Percentiles rank a stretch among this genome's conserved stretches.
Conservation (phyloP, 2,797 vertebrate species). For the Diplodus sargus region DNA sequence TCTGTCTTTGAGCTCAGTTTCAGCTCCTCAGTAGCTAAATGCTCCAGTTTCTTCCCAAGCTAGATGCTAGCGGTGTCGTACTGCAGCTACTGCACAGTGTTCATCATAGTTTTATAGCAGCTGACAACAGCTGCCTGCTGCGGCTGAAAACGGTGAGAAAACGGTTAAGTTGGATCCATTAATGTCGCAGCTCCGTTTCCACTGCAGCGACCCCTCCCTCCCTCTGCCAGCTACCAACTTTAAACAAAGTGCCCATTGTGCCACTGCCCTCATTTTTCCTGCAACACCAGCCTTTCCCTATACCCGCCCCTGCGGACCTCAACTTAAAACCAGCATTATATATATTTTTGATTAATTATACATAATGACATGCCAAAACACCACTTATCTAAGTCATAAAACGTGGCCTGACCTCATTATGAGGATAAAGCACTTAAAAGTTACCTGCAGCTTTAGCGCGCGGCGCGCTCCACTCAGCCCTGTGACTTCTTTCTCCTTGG, state of each 20-base stretch:
- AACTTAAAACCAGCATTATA: conserved; percentile 15
- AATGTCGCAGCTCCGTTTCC: conserved; percentile 65
- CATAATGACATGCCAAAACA: conserved; percentile 57
- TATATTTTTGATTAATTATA: conserved; percentile 44
- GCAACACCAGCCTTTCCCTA: conserved; percentile 58
- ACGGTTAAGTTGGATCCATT: conserved; percentile 61
- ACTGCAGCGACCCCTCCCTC: conserved; percentile 50
- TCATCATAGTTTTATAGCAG: background rate
- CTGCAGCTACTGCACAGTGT: background rate
- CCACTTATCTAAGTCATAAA: conserved; percentile 69
- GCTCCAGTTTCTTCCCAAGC: background rate
- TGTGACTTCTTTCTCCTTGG: conserved; percentile 63
- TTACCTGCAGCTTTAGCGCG: conserved; percentile 51
- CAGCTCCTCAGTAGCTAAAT: background rate
- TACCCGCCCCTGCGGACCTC: conserved; percentile 31
- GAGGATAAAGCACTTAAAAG: conserved; percentile 50
- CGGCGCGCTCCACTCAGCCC: conserved; percentile 38
- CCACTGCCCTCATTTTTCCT: conserved; percentile 76
- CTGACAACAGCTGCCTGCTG: background rate
- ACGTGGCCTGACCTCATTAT: conserved; percentile 62
- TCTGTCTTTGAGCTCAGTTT: background rate
- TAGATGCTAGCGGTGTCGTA: background rate
- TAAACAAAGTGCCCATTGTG: conserved; percentile 84
- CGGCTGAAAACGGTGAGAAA: conserved; percentile 2
- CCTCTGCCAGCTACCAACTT: conserved; percentile 49